phyloP scores from a whole-genome alignment of 2,888 invertebrate genomes.

The Hypselothyrea guttata region DNA sequence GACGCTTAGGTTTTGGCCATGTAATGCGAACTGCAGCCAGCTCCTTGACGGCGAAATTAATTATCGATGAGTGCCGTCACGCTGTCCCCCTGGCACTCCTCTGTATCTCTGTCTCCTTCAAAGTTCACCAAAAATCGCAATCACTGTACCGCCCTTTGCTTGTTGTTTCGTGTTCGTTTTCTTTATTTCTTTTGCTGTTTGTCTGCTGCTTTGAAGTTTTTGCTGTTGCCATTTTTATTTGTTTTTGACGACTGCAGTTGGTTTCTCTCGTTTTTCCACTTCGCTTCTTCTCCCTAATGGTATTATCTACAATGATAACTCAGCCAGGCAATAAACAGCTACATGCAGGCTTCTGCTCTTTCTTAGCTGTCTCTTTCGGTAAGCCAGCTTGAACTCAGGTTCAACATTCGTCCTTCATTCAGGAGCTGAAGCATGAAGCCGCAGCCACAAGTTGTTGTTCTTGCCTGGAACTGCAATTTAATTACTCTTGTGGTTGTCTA shows the following conservation, averaged over 20 bases:
- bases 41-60: constrained; percentile 68
- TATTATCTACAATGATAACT: constrained; percentile 67
- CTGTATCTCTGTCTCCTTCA: background rate
- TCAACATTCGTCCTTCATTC: constrained; percentile 68
- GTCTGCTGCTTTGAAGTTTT: constrained; percentile 48
- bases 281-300: constrained; percentile 53
- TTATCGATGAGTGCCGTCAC: constrained; percentile 54
- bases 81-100: background rate
- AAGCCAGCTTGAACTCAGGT: constrained; percentile 35
- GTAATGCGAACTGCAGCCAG: constrained; percentile 44
- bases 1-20: constrained; percentile 66
- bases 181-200: constrained; percentile 7
- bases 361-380: background rate
- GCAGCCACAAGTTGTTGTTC: constrained; percentile 35
- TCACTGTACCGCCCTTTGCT: constrained; percentile 65
- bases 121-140: constrained; percentile 30
- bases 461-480: constrained; percentile 62
- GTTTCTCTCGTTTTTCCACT: no score
- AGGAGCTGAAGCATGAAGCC: background rate
- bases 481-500: constrained; percentile 61
- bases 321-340: constrained; percentile 22
- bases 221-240: constrained; percentile 45
- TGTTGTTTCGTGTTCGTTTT: constrained; percentile 39
- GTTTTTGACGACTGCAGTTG: constrained; percentile 56
- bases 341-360: constrained; percentile 25